Evolutionary conservation across 1,140 invertebrate genomes (phyloP).

Genomic region (Pogonus chalceus): DNA sequence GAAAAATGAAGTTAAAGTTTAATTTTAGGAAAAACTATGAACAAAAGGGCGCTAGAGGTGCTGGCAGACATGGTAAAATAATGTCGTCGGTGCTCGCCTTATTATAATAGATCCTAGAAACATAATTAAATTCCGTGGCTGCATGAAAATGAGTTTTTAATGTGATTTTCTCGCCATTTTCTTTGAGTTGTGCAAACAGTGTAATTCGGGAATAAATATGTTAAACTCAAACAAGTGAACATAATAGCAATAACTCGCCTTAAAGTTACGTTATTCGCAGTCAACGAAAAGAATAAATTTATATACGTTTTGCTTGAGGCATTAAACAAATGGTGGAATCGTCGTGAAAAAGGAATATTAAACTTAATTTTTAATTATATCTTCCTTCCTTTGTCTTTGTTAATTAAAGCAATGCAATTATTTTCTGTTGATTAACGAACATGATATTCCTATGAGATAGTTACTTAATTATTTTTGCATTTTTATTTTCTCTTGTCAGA

Average conservation of each 20-base stretch:
- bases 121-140: neutral
- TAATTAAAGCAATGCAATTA: slow-evolving; percentile 4
- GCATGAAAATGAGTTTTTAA: neutral
- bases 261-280: neutral
- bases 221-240: neutral
- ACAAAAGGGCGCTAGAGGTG: too few relatives aligned
- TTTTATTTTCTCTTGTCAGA: neutral
- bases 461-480: neutral
- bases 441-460: neutral
- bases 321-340: neutral
- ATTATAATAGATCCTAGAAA: neutral
- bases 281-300: too few relatives aligned
- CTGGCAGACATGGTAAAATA: too few relatives aligned
- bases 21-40: too few relatives aligned
- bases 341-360: neutral
- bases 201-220: neutral
- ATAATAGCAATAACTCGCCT: neutral
- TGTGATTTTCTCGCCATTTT: neutral
- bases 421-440: neutral
- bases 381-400: slow-evolving; percentile 4
- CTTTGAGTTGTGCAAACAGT: neutral
- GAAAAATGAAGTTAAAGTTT: too few relatives aligned
- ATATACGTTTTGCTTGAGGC: too few relatives aligned
- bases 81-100: neutral
- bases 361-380: slow-evolving; percentile 1